Conservation (phyloP, 2,113 vertebrate genomes). For the Calidris pygmaea region DNA sequence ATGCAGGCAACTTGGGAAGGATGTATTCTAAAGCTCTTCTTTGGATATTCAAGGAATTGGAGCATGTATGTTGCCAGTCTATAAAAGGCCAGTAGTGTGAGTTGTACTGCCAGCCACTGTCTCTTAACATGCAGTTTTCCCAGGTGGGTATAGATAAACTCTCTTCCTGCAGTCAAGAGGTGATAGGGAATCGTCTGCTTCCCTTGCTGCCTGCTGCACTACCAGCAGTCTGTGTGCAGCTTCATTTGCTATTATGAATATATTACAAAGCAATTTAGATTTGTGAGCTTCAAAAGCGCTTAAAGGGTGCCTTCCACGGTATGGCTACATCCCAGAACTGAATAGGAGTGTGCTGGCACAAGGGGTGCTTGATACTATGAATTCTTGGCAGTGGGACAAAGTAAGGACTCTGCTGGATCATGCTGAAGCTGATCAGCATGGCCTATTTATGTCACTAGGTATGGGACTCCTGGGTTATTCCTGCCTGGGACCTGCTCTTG, state of each 20-base stretch:
- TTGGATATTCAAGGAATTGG: neutral
- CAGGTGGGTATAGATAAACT: neutral
- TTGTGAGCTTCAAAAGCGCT: neutral
- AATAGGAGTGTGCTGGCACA: neutral
- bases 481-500: neutral
- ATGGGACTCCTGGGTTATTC: neutral
- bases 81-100: neutral
- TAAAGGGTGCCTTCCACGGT: neutral
- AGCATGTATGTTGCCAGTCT: neutral
- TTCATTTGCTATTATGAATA: neutral
- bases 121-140: neutral
- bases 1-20: neutral
- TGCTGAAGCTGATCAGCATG: neutral
- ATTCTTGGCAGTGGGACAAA: neutral
- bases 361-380: neutral
- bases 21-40: neutral
- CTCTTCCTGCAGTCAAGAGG: accelerated
- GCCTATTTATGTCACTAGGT: conserved; percentile 42
- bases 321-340: neutral
- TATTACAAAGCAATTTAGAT: neutral
- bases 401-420: neutral
- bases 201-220: neutral
- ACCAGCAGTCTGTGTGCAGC: neutral
- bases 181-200: neutral
- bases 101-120: neutral